These are phyloP conservation scores for Acanthisitta chloris DNA, from an alignment of 2,113 vertebrate species.

Conservation along the genomic window DNA sequence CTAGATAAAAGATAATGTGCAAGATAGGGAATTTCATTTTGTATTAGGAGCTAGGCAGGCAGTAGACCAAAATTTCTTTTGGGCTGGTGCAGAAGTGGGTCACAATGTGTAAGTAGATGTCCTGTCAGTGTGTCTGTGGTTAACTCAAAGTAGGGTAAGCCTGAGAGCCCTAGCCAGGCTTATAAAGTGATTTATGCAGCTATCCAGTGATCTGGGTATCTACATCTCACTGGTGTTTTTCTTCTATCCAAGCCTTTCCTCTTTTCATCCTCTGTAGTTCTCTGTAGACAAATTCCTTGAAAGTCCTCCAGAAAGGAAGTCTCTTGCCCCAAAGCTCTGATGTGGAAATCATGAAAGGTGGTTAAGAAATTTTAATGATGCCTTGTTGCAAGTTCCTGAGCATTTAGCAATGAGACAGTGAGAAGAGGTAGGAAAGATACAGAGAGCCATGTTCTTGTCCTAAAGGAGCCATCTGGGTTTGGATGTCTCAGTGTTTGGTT, in stretches of 20 bases:
- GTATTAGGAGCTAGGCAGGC: background rate
- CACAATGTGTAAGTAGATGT: accelerated
- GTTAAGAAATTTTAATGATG: background rate
- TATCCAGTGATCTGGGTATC: background rate
- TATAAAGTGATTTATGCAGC: background rate
- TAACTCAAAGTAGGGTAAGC: background rate
- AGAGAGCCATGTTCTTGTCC: background rate
- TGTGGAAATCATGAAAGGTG: background rate
- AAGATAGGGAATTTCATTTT: background rate
- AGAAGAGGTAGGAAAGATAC: background rate
- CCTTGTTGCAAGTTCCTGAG: background rate
- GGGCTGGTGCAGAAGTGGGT: background rate
- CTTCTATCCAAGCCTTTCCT: background rate
- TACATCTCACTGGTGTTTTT: background rate
- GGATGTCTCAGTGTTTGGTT: background rate
- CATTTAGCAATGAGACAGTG: background rate
- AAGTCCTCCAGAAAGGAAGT: background rate
- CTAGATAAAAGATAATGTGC: background rate
- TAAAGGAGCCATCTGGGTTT: background rate
- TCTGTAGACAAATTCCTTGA: background rate
- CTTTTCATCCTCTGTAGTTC: background rate
- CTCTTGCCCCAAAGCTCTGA: background rate
- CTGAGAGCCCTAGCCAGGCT: background rate
- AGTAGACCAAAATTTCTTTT: background rate
- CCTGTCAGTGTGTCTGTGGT: too few relatives aligned